Evolutionary conservation across 1,140 invertebrate genomes (phyloP).

Genomic region (Dendrolimus kikuchii): DNA sequence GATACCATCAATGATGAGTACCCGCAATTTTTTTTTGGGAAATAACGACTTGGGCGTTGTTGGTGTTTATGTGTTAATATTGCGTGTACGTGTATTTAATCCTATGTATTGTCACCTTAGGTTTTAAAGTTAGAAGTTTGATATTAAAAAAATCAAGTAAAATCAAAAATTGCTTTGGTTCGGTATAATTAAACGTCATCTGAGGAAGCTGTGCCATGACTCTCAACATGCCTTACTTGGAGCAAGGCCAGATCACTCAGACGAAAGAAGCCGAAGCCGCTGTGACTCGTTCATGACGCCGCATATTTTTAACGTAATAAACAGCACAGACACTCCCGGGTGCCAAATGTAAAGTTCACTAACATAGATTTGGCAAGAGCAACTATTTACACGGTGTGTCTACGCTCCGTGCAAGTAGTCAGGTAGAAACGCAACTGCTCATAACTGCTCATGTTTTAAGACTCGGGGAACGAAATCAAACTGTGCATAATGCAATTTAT

Average conservation of each 20-base stretch:
- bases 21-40: no score
- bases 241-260: constrained; percentile 33
- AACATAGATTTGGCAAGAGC: constrained; percentile 56
- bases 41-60: no score
- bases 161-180: not conserved
- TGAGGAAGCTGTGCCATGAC: no score
- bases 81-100: no score
- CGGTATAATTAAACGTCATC: not conserved
- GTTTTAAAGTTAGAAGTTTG: no score
- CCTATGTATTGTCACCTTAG: no score
- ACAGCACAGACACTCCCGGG: constrained; percentile 43
- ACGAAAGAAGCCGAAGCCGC: constrained; percentile 27
- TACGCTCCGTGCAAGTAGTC: constrained; percentile 29
- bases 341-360: constrained; percentile 67
- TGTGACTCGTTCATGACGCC: constrained; percentile 60
- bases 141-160: no score
- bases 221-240: constrained; percentile 12
- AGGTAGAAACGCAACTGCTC: constrained; percentile 1
- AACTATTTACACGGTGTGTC: constrained; percentile 41
- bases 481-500: not conserved
- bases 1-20: no score
- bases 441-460: no score
- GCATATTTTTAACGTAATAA: constrained; percentile 63
- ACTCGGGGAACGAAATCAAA: not conserved
- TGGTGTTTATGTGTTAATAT: no score